Conservation (phyloP, 2,113 vertebrate species). For the Heterotis niloticus region DNA sequence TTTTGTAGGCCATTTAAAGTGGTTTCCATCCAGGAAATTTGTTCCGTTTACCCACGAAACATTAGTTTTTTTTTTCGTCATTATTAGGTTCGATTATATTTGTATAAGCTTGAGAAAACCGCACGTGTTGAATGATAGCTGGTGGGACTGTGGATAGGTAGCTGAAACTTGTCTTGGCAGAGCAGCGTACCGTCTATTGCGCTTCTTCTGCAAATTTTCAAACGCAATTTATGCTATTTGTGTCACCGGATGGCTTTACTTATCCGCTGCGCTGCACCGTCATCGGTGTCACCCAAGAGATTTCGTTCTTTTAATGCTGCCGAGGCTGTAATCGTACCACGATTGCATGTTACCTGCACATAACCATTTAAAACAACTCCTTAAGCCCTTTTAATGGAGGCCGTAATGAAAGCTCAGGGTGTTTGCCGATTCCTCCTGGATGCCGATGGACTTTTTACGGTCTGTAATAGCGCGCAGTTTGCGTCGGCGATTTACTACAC, state of each 20-base stretch:
- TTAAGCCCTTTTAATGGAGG: slow-evolving; percentile 69
- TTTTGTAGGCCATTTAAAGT: not conserved
- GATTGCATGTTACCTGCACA: slow-evolving; percentile 67
- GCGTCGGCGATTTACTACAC: slow-evolving; percentile 73
- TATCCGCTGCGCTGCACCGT: not conserved
- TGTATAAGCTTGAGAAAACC: not conserved
- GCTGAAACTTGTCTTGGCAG: not conserved
- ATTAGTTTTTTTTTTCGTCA: not conserved
- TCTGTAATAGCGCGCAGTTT: slow-evolving; percentile 73
- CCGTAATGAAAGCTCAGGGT: slow-evolving; percentile 73
- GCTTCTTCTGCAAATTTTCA: not conserved
- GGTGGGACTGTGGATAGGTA: not conserved
- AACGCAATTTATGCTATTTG: not conserved
- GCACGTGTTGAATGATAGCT: not conserved
- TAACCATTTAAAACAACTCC: slow-evolving; percentile 62
- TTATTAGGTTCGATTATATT: no score
- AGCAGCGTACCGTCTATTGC: not conserved
- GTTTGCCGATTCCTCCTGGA: slow-evolving; percentile 67
- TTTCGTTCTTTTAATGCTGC: slow-evolving; percentile 45
- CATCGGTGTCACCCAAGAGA: not conserved
- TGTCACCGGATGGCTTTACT: not conserved
- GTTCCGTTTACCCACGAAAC: not conserved
- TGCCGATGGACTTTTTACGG: slow-evolving; percentile 64
- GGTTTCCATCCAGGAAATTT: not conserved
- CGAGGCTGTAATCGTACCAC: slow-evolving; percentile 67